Evolutionary conservation across 2,888 invertebrate species (phyloP).

Genomic region (Amphimallon solstitiale): DNA sequence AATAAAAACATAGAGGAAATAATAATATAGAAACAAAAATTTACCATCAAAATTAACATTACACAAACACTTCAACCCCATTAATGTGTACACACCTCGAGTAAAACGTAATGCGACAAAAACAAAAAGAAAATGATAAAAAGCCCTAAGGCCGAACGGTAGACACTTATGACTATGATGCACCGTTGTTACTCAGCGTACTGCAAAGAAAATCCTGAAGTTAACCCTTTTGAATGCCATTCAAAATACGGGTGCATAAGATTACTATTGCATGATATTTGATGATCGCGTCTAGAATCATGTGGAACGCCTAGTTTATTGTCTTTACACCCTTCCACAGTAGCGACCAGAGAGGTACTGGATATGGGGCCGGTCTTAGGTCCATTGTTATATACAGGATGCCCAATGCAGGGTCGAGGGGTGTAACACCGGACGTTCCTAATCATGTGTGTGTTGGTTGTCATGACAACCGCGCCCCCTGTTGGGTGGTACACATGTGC

Average conservation of each 20-base stretch:
- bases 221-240: conserved; percentile 13
- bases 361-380: conserved; percentile 52
- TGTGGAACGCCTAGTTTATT: conserved; percentile 54
- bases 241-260: conserved; percentile 19
- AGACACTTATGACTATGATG: conserved; percentile 16
- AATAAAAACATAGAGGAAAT: not conserved
- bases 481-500: conserved; percentile 49
- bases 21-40: conserved; percentile 20
- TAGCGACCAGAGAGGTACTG: conserved; percentile 22
- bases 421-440: conserved; percentile 56
- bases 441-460: conserved; percentile 54
- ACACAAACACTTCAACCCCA: conserved; percentile 5
- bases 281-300: conserved; percentile 3
- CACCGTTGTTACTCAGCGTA: conserved; percentile 15
- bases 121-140: conserved; percentile 5
- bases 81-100: conserved; percentile 5
- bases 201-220: conserved; percentile 14
- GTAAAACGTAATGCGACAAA: not conserved
- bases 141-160: not conserved
- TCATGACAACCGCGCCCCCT: conserved; percentile 55
- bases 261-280: conserved; percentile 11
- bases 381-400: conserved; percentile 50
- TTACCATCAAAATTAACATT: conserved; percentile 23
- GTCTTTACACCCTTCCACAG: conserved; percentile 54
- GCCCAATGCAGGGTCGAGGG: conserved; percentile 55